Evolutionary conservation across 2,888 invertebrate genomes (phyloP).

Genomic region (Noctua fimbriata): DNA sequence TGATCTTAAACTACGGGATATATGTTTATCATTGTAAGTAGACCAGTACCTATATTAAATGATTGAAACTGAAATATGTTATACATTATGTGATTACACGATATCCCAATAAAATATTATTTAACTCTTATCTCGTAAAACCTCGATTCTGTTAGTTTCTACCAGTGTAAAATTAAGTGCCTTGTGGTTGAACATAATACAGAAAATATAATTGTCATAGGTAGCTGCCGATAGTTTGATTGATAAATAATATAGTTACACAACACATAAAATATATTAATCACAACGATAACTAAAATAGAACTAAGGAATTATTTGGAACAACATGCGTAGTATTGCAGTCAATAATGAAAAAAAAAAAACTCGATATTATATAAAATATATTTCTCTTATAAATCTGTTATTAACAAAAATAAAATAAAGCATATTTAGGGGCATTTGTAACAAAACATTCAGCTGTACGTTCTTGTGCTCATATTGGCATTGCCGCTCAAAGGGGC

Average conservation of each 20-base stretch:
- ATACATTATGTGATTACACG: conserved; percentile 15
- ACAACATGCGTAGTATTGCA: conserved; percentile 54
- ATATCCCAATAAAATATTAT: conserved; percentile 30
- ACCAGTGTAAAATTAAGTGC: conserved; percentile 30
- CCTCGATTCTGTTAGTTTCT: conserved; percentile 17
- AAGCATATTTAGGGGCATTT: conserved; percentile 29
- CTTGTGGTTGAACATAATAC: conserved; percentile 33
- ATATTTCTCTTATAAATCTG: conserved; percentile 52
- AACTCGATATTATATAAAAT: conserved; percentile 42
- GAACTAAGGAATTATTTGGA: conserved; percentile 62
- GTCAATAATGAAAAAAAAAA: conserved; percentile 41
- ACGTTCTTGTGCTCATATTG: conserved; percentile 34
- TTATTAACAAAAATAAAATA: conserved; percentile 49
- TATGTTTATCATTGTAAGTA: conserved; percentile 30
- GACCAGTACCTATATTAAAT: conserved; percentile 25
- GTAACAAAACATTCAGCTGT: conserved; percentile 25
- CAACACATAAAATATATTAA: conserved; percentile 59
- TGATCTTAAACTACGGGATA: conserved; percentile 51
- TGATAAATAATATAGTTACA: conserved; percentile 58
- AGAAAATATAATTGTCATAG: conserved; percentile 46
- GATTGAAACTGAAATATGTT: conserved; percentile 36
- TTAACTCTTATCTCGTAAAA: conserved; percentile 33
- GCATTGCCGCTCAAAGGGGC: conserved; percentile 3
- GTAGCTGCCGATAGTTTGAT: conserved; percentile 59
- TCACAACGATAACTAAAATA: conserved; percentile 63